phyloP scores from a whole-genome alignment of 2,113 vertebrate genomes.

The Climacteris rufus region DNA sequence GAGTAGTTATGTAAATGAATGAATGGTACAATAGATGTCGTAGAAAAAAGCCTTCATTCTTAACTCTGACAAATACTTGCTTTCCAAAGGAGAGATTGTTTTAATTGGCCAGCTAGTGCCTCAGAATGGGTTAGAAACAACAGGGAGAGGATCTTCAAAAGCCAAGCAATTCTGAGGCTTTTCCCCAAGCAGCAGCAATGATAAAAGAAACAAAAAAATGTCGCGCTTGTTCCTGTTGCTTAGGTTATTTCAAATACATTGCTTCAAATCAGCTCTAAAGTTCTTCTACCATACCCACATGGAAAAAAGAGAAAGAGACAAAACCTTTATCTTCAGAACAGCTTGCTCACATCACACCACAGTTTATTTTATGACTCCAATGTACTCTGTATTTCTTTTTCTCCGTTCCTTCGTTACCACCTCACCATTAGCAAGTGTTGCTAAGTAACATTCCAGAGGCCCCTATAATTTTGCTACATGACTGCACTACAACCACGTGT shows the following conservation, averaged over 20 bases:
- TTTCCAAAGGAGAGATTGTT: slow-evolving; percentile 15
- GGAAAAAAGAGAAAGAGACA: not conserved
- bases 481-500: not conserved
- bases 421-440: slow-evolving; percentile 6
- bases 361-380: not conserved
- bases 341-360: not conserved
- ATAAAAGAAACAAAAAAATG: not conserved
- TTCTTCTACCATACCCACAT: not conserved
- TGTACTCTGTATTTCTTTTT: not conserved
- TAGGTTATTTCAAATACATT: not conserved
- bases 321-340: not conserved
- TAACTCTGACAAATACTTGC: not conserved
- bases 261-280: not conserved
- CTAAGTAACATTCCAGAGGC: slow-evolving; percentile 22
- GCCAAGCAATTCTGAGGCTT: not conserved
- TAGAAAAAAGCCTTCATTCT: not conserved
- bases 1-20: slow-evolving; percentile 18
- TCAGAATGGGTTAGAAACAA: not conserved
- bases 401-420: not conserved
- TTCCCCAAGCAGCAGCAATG: not conserved
- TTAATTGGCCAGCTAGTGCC: not conserved
- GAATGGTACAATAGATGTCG: not conserved
- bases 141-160: not conserved
- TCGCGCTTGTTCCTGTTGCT: not conserved
- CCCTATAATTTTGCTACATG: not conserved